Conservation (phyloP, 2,888 invertebrate species). For the Cartodere bifasciata region DNA sequence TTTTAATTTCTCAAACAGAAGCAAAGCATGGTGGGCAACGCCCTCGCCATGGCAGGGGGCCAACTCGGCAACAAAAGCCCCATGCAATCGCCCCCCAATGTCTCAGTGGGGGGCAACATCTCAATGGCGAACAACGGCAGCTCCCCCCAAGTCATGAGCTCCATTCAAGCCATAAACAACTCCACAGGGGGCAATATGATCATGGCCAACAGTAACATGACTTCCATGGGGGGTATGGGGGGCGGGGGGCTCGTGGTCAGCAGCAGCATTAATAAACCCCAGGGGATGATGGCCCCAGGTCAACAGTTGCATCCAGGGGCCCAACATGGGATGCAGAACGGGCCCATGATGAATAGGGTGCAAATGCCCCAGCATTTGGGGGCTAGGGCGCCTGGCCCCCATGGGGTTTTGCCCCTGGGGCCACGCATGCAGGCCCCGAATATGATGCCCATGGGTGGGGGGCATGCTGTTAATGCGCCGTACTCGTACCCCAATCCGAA, state of each 20-base stretch:
- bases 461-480: constrained; percentile 37
- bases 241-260: constrained; percentile 62
- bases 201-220: constrained; percentile 63
- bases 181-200: constrained; percentile 58
- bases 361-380: constrained; percentile 38
- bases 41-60: constrained; percentile 60
- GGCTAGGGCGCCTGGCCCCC: constrained; percentile 32
- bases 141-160: constrained; percentile 58
- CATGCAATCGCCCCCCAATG: constrained; percentile 74
- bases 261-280: constrained; percentile 59
- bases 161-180: constrained; percentile 63
- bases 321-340: constrained; percentile 59
- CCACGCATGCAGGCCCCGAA: constrained; percentile 48
- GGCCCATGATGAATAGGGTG: constrained; percentile 53
- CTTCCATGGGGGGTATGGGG: constrained; percentile 54
- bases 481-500: constrained; percentile 45
- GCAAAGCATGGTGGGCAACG: constrained; percentile 53
- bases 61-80: constrained; percentile 73
- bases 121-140: constrained; percentile 52
- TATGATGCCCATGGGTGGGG: constrained; percentile 37
- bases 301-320: constrained; percentile 31
- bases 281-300: constrained; percentile 48
- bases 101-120: constrained; percentile 47
- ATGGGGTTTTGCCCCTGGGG: constrained; percentile 39
- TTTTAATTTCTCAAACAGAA: neutral